Conservation (phyloP, 2,113 vertebrate species). For the Haemorhous mexicanus region DNA sequence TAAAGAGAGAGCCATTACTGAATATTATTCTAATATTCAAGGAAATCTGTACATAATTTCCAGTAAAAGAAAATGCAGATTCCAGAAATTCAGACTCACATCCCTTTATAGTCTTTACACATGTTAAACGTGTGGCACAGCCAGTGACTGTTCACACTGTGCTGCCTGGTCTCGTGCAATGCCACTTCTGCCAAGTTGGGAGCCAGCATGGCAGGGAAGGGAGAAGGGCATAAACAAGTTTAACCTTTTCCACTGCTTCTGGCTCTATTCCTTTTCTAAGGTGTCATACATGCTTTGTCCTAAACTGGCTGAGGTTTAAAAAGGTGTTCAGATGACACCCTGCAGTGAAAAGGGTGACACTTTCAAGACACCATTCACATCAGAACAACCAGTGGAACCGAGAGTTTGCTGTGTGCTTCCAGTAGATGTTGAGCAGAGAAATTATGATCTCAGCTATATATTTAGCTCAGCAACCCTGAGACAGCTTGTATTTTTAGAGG, state of each 20-base stretch:
- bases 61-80: background rate
- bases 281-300: background rate
- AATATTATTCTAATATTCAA: background rate
- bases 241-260: background rate
- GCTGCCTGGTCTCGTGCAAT: background rate
- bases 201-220: background rate
- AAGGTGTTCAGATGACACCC: background rate
- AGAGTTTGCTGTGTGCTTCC: background rate
- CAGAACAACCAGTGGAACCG: background rate
- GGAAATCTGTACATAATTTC: background rate
- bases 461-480: constrained; percentile 52
- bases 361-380: background rate
- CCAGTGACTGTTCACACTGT: background rate
- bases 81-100: background rate
- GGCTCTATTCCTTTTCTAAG: background rate
- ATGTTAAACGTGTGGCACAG: background rate
- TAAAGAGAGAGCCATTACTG: background rate
- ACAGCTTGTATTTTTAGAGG: constrained; percentile 58
- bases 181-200: background rate
- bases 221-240: background rate
- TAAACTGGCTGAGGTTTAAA: background rate
- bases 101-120: background rate
- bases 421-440: background rate
- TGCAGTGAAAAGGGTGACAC: background rate
- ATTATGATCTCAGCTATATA: constrained; percentile 41